A percentile compares a stretch with the other conserved stretches of the same genome.
Conservation (phyloP, 2,888 invertebrate genomes). For the Drosophila testacea region DNA sequence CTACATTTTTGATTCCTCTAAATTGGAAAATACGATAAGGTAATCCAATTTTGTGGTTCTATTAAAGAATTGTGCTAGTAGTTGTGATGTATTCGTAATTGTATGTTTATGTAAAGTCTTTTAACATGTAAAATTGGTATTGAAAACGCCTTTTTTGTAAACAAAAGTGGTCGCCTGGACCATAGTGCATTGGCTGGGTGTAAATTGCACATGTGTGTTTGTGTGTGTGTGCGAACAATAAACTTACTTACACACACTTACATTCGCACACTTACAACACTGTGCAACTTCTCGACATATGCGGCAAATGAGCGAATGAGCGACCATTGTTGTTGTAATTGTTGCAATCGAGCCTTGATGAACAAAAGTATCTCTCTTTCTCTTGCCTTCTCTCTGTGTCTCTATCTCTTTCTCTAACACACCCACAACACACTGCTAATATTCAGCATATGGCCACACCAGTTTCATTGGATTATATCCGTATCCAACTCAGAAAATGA, state of each 20-base stretch:
- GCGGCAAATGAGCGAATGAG: constrained; percentile 58
- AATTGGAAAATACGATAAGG: no score
- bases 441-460: constrained; percentile 26
- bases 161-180: no score
- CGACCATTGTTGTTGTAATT: constrained; percentile 69
- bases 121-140: no score
- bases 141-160: no score
- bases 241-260: constrained; percentile 8
- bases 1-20: no score
- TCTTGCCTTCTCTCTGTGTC: constrained; percentile 9
- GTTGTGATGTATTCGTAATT: no score
- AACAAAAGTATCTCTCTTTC: constrained; percentile 45
- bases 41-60: no score
- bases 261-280: not conserved
- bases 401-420: constrained; percentile 8
- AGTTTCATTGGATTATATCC: constrained; percentile 34
- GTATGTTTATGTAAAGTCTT: no score
- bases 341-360: constrained; percentile 70
- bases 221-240: constrained; percentile 37
- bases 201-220: constrained; percentile 9
- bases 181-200: no score
- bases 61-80: no score
- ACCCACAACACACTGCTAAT: constrained; percentile 9
- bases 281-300: constrained; percentile 42
- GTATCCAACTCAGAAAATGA: constrained; percentile 19